Percentiles rank a stretch among this genome's conserved stretches.
phyloP scores from a whole-genome alignment of 2,113 vertebrate genomes.

The Ophiodon elongatus region DNA sequence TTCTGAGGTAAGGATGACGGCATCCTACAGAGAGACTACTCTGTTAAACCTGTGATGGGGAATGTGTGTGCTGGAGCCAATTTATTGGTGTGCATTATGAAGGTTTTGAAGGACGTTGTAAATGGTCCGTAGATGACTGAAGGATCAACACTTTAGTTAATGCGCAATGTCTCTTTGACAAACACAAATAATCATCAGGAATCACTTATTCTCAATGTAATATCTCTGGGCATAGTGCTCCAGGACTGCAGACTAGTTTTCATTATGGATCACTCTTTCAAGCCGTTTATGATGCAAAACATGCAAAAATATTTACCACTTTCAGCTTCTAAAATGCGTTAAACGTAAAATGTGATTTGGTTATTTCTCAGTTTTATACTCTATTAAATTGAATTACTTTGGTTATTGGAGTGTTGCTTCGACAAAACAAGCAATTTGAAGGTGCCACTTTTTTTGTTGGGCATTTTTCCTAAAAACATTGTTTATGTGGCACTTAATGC shows the following conservation, averaged over 20 bases:
- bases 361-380: background rate
- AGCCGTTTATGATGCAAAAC: background rate
- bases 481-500: background rate
- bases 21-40: conserved; percentile 48
- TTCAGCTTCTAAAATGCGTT: background rate
- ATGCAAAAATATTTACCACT: background rate
- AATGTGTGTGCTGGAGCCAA: conserved; percentile 33
- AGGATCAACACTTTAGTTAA: background rate
- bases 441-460: background rate
- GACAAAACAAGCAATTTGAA: background rate
- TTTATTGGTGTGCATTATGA: conserved; percentile 46
- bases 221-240: no score
- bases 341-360: background rate
- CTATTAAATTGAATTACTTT: background rate
- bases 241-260: background rate
- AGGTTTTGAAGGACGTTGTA: conserved; percentile 59
- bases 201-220: background rate
- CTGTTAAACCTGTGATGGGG: conserved; percentile 48
- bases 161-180: background rate
- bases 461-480: background rate
- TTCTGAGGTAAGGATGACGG: conserved; percentile 28
- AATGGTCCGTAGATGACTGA: background rate
- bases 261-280: background rate
- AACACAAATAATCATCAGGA: background rate
- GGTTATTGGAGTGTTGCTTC: background rate